Base-by-base conservation (phyloP, 2,113 vertebrate genomes). In the Poecilia latipinna region DNA sequence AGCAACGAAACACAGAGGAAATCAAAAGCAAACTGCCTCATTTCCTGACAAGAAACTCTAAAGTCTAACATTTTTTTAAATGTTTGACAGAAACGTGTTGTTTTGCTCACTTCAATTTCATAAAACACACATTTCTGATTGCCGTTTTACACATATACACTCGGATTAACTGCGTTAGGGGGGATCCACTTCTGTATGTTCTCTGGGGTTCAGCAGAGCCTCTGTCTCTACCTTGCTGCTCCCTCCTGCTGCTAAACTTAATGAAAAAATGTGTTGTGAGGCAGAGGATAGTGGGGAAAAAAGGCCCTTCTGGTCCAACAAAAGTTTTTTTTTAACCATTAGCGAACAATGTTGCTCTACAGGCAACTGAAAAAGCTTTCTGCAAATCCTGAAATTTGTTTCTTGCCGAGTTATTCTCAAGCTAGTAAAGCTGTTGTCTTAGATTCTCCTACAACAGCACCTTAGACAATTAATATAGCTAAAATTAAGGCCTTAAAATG, bases 1-100 rank as follows among this genome's bases (percentile, higher is more conserved):
- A 81, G 81, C 75, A 72, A 60, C 60, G 75, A 78, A 76, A 29
- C 39, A 62, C 32, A 83, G 17, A 51, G 61, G 77, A 71, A 79
- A 51, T 62, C 31, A 2, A 61, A 66, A n/a, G 32, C 74, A 76
- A 74, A 74, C 76, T 51, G 51, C 37, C 64, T 44, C 72, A 1
- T 82, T 80, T 73, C 81, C 54, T 1, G 64, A 69, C 77, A 15
- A n/a, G 19, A 26, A 24, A 57, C 54, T 66, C 31, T 61, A 32
- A 44, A 73, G 60, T 29, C 64, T 61, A 11, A 62, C 65, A 63
- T 19, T 24, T 19, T 61, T 37, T 54, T 29, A 10, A 13, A 61
- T 61, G 65, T 28, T 15, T 65, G 32, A 57, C 51, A 10, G 51
- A n/a, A 8, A 57, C 51, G 8, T 54, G 1, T 54, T 26, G 12